Evolutionary conservation across 2,113 vertebrate species (phyloP), one percentile per base, ranked within the genome.

Genomic region (Rattus rattus): DNA sequence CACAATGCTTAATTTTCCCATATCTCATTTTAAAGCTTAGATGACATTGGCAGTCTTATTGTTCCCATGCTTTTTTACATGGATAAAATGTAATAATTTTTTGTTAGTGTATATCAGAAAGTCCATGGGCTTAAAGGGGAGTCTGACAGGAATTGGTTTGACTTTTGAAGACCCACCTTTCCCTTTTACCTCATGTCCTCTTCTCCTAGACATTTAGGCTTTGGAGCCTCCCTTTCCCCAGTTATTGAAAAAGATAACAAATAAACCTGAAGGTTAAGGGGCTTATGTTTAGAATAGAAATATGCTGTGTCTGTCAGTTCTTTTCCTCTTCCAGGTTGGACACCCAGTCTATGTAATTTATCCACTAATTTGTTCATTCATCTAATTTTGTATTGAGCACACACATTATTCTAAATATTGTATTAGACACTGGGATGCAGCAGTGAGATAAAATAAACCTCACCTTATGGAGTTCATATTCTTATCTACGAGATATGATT

Each of bases 11-110:
- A 2, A 59, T 94, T 87, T 94, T 49, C 16, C 73, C 65, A 33
- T 39, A 13, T 20, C 47, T 81, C 52, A 90, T 94, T 88, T 90
- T 81, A 88, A 97, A 95, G 61, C 26, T 72, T 8, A 87, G 47
- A 91, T 75, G 52, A 12, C 11, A 28, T 43, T 54, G 7, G 2
- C 56, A 7, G 0, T 84, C 52, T 39, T 77, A 20, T 90, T 94
- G 65, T 95, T 92, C 30, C 90, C 43, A 52, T 52, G 3, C 19
- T 65, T 95, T 87, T n/a, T 26, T 56, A 26, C 36, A 2, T 47
- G 22, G 85, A 70, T 65, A 88, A 92, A 84, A 85, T 56, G 10
- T 28, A 95, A 28, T 24, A 94, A 70, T 77, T 4, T 43, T 90
- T 26, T 81, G 9, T 80, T 85, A 54, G 33, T 52, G 7, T 24